phyloP scores from a whole-genome alignment of 1,140 invertebrate genomes.

The Nasonia giraulti region DNA sequence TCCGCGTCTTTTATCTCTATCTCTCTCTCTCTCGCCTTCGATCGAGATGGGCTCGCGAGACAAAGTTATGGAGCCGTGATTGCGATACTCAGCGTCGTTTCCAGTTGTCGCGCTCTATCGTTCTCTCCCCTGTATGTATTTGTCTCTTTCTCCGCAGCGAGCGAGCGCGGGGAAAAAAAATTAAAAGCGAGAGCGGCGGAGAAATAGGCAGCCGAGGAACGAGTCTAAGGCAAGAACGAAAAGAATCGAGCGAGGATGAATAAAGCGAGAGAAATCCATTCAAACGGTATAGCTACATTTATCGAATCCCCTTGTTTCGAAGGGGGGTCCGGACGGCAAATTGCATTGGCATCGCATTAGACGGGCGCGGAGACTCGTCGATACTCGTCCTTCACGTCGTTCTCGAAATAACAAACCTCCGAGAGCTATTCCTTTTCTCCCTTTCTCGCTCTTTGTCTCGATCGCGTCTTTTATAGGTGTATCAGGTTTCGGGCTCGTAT shows the following conservation, averaged over 20 bases:
- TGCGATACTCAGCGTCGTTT: conserved; percentile 46
- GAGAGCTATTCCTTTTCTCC: background rate
- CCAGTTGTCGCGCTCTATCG: background rate
- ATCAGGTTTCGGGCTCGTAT: background rate
- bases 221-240: conserved; percentile 1
- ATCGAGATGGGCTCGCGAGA: conserved; percentile 23
- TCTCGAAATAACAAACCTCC: conserved; percentile 18
- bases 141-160: background rate
- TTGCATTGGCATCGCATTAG: conserved; percentile 43
- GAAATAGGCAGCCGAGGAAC: background rate
- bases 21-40: background rate
- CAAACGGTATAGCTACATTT: conserved; percentile 34
- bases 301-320: conserved; percentile 41
- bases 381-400: background rate
- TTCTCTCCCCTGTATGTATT: background rate
- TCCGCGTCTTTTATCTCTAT: background rate
- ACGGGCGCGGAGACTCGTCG: background rate
- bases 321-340: conserved; percentile 9
- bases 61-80: conserved; percentile 51
- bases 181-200: conserved; percentile 17
- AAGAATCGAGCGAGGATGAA: background rate
- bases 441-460: background rate
- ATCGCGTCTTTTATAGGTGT: background rate
- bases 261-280: conserved; percentile 43
- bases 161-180: background rate